Evolutionary conservation across 2,797 vertebrate species (phyloP).

Genomic region (Sphenopsis melanotis): DNA sequence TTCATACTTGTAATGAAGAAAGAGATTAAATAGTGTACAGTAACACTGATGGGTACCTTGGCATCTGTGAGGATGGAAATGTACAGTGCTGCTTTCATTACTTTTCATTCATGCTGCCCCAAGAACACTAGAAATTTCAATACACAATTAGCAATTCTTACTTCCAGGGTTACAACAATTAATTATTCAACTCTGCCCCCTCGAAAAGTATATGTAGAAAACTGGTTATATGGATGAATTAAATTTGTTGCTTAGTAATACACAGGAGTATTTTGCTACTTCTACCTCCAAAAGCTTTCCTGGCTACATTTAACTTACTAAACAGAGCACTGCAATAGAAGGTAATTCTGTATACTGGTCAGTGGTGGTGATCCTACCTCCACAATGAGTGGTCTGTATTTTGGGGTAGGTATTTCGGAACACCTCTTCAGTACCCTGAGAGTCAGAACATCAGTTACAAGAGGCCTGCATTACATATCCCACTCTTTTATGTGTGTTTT

Average conservation of each 20-base stretch:
- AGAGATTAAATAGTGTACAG: background rate
- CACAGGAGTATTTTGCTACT: background rate
- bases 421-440: background rate
- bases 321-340: background rate
- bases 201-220: background rate
- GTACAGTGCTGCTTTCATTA: accelerated
- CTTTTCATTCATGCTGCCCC: background rate
- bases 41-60: background rate
- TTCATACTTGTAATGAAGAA: background rate
- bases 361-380: background rate
- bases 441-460: background rate
- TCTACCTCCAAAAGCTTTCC: background rate
- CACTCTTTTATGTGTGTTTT: background rate
- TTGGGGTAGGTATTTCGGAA: background rate
- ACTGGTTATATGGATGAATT: background rate
- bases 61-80: background rate
- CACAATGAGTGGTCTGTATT: background rate
- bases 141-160: background rate
- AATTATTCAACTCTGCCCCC: background rate
- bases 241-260: background rate
- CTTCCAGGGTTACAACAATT: background rate
- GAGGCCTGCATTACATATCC: background rate
- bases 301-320: background rate
- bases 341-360: background rate
- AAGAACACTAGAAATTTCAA: background rate